Base-by-base conservation (phyloP, 2,113 vertebrate species). In the Epinephelus moara region DNA sequence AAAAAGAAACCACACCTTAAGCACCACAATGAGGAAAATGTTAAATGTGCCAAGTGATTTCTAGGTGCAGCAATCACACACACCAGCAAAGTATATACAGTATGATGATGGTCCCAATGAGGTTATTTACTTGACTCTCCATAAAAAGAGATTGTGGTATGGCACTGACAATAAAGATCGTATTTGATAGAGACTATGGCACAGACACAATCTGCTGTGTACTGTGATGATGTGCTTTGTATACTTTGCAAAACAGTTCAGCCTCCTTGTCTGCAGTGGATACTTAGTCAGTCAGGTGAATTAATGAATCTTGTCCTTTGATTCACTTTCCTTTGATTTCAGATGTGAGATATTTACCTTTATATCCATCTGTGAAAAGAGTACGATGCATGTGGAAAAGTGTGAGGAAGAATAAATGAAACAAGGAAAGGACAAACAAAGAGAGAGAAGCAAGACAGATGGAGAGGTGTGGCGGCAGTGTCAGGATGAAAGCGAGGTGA, bases 31-130 rank as follows among this genome's bases (percentile, higher is more conserved):
- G 30, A 76, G 30, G 45, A 37, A 53, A 61, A 72, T 25, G 14
- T 33, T n/a, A n/a, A 61, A 19, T 19, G 14, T 33, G 49, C 18
- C 56, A 47, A 21, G 49, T 37, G 19, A 75, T 85, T 86, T 73
- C 30, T 17, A 25, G 59, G 40, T 68, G 71, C 53, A 71, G 50
- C 53, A 55, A 70, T 55, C 60, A 66, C 70, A 60, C 37, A 70
- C 10, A 56, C 11, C 5, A 25, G 50, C 18, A 57, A 33, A 63
- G 15, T 18, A 37, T 59, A 25, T 33, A 30, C 30, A 30, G 30
- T 4, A 21, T 4, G 1, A 27, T 33, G 23, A 63, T 67, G 40
- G 40, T 14, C 14, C 45, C 14, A 55, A 21, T 21, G 17, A 17
- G n/a, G 23, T 59, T 71, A 2, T 71, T 75, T 8, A 45, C 50